phyloP scores from a whole-genome alignment of 2,113 vertebrate species.

The Poeciliopsis turrubarensis region DNA sequence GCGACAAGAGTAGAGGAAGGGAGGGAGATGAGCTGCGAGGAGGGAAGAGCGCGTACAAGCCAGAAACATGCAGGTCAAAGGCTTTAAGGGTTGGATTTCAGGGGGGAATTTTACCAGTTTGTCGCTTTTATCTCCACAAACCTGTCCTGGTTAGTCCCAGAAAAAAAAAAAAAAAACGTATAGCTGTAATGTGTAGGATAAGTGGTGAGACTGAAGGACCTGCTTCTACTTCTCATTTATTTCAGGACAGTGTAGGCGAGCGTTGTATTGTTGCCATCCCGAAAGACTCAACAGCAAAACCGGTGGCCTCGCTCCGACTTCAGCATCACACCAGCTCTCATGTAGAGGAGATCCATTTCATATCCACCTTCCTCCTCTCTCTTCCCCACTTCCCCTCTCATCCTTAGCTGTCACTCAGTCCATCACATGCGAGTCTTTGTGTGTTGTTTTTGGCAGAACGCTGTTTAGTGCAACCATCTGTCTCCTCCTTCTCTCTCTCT shows the following conservation, averaged over 20 bases:
- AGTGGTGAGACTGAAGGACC: slow-evolving; percentile 5
- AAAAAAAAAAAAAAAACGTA: not conserved
- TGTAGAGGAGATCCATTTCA: slow-evolving; percentile 18
- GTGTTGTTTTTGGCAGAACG: slow-evolving; percentile 90
- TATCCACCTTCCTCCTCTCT: slow-evolving; percentile 23
- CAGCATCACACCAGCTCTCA: slow-evolving; percentile 4
- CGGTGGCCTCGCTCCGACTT: not conserved
- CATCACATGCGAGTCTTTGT: slow-evolving; percentile 88
- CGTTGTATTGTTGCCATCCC: slow-evolving; percentile 37
- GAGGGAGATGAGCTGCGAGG: slow-evolving; percentile 12
- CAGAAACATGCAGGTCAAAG: slow-evolving; percentile 28
- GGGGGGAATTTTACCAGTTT: not conserved
- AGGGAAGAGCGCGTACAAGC: slow-evolving; percentile 13
- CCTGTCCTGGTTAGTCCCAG: not conserved
- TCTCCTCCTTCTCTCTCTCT: slow-evolving; percentile 91
- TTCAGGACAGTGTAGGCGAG: slow-evolving; percentile 45
- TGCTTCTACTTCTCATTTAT: slow-evolving; percentile 8
- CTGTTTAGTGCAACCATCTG: slow-evolving; percentile 97
- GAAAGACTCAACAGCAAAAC: slow-evolving; percentile 24
- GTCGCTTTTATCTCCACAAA: not conserved
- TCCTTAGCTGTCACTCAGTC: slow-evolving; percentile 86
- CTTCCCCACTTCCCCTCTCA: slow-evolving; percentile 38
- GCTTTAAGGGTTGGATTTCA: slow-evolving; percentile 14
- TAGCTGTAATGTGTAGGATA: slow-evolving; percentile 10
- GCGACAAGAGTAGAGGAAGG: slow-evolving; percentile 12